Conservation (phyloP, 2,113 vertebrate genomes). For the Actinemys pallida region DNA sequence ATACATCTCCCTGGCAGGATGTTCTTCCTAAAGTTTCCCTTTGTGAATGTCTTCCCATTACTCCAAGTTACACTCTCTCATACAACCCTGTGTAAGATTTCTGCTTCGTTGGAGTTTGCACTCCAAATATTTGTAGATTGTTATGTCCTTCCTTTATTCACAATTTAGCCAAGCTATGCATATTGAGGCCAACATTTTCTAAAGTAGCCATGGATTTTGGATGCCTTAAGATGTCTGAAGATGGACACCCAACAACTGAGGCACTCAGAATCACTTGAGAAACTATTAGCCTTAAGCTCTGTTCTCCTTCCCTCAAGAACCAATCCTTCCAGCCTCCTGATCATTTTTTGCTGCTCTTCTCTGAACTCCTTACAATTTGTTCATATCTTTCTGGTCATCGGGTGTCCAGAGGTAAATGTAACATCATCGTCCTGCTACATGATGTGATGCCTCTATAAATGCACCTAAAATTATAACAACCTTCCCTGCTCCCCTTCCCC, state of each 20-base stretch:
- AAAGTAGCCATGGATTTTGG: too few relatives aligned
- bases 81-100: background rate
- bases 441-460: background rate
- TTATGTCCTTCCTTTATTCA: background rate
- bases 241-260: too few relatives aligned
- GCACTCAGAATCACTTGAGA: too few relatives aligned
- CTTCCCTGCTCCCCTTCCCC: background rate
- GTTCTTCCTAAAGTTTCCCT: background rate
- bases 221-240: too few relatives aligned
- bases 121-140: background rate
- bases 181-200: background rate
- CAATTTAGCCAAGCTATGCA: background rate
- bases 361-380: background rate
- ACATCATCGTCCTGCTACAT: background rate
- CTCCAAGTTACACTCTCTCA: background rate
- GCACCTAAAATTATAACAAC: background rate
- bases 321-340: too few relatives aligned
- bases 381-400: background rate
- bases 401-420: background rate
- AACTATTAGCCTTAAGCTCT: too few relatives aligned
- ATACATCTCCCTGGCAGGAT: fast-evolving
- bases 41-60: fast-evolving
- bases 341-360: background rate
- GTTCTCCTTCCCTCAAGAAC: too few relatives aligned
- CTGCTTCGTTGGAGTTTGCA: conserved; percentile 1